phyloP scores from a whole-genome alignment of 1,140 invertebrate genomes.

The Panagrolaimus sp. region DNA sequence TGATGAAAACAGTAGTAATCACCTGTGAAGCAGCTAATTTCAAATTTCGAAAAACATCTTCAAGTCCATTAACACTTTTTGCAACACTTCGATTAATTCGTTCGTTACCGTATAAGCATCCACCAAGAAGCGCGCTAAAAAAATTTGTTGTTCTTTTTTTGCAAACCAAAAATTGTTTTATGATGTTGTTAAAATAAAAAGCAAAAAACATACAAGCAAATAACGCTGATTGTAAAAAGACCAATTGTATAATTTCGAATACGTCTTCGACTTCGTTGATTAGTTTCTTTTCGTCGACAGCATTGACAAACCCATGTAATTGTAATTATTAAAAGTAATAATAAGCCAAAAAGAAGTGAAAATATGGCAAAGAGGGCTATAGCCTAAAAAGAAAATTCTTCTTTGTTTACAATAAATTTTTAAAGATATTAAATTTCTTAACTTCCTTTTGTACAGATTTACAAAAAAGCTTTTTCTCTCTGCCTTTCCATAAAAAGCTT shows the following conservation, averaged over 20 bases:
- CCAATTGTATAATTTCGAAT: slow-evolving; percentile 12
- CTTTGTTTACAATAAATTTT: too few relatives aligned
- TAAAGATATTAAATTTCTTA: too few relatives aligned
- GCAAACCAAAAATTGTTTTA: too few relatives aligned
- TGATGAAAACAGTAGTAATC: neutral
- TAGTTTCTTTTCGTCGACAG: slow-evolving; percentile 11
- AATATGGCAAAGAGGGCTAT: slow-evolving; percentile 16
- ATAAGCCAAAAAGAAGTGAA: slow-evolving; percentile 14
- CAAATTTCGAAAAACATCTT: slow-evolving; percentile 20
- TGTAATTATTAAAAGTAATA: slow-evolving; percentile 19
- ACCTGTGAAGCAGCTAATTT: slow-evolving; percentile 16
- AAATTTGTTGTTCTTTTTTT: neutral
- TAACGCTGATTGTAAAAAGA: slow-evolving; percentile 19
- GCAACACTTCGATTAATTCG: slow-evolving; percentile 18
- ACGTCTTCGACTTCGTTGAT: neutral
- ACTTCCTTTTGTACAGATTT: too few relatives aligned
- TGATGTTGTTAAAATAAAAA: neutral
- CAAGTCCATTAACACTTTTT: slow-evolving; percentile 12
- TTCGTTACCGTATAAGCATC: slow-evolving; percentile 22
- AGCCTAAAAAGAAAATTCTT: slow-evolving; percentile 11
- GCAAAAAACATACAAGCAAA: slow-evolving; percentile 27
- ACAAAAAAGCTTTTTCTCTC: too few relatives aligned
- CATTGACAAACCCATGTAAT: slow-evolving; percentile 23
- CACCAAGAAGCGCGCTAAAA: slow-evolving; percentile 19
- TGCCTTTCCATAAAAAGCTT: too few relatives aligned